phyloP scores from a whole-genome alignment of 2,797 vertebrate species.

The Enteromius unitaeniatus region DNA sequence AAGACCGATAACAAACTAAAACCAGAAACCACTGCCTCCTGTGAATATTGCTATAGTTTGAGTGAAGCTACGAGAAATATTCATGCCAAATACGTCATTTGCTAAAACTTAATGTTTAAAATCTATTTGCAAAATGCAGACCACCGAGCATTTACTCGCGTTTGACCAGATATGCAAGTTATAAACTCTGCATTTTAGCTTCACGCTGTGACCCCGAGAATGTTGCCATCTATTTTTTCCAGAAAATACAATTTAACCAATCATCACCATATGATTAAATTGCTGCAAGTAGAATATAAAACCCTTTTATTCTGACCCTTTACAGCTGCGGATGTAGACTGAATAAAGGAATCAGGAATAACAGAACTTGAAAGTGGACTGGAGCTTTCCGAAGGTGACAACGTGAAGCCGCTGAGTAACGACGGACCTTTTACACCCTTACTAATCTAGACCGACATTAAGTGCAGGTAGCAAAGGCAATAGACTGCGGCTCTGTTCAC shows the following conservation, averaged over 20 bases:
- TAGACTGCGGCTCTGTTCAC: conserved; percentile 53
- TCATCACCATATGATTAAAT: neutral
- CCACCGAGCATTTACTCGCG: neutral
- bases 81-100: neutral
- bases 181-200: neutral
- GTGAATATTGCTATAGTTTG: neutral
- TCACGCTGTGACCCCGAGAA: neutral
- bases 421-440: conserved; percentile 51
- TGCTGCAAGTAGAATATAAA: neutral
- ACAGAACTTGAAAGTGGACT: conserved; percentile 4
- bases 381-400: conserved; percentile 34
- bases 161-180: neutral
- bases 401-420: conserved; percentile 54
- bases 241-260: neutral
- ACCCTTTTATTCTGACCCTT: neutral
- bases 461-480: conserved; percentile 46
- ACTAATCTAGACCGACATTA: conserved; percentile 54
- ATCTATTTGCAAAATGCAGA: neutral
- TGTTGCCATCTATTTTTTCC: neutral
- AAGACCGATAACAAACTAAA: neutral
- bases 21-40: neutral
- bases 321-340: neutral
- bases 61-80: neutral
- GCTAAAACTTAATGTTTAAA: neutral
- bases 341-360: conserved; percentile 3